These are phyloP conservation scores for Phrynocephalus guinanensis DNA, from an alignment of 2,797 vertebrate species.

Conservation along the genomic window DNA sequence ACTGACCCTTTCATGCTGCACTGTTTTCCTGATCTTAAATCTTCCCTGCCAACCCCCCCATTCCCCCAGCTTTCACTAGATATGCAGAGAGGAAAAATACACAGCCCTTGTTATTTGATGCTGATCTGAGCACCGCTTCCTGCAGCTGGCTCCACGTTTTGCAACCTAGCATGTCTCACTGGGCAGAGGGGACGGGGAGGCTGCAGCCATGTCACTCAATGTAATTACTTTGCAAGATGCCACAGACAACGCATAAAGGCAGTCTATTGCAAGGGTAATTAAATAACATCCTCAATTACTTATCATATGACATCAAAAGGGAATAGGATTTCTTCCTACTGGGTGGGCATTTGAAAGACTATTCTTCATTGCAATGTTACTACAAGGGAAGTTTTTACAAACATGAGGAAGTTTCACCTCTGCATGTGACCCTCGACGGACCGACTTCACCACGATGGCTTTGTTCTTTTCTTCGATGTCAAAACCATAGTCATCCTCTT, in stretches of 20 bases:
- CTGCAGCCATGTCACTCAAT: background rate
- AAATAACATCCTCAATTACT: conserved; percentile 3
- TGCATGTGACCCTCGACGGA: conserved; percentile 91
- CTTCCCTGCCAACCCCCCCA: background rate
- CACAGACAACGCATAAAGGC: conserved; percentile 8
- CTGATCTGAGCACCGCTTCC: background rate
- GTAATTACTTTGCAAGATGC: conserved; percentile 16
- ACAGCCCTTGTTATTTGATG: background rate
- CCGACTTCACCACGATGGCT: conserved; percentile 91
- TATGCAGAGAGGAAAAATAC: background rate
- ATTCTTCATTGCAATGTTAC: background rate
- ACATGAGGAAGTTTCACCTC: conserved; percentile 83
- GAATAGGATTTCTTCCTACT: background rate
- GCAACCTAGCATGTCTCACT: background rate
- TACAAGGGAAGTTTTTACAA: conserved; percentile 7
- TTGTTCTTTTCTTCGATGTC: conserved; percentile 99
- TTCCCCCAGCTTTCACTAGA: background rate
- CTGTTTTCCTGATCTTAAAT: background rate
- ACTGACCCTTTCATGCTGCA: background rate
- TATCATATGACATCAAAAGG: conserved; percentile 29
- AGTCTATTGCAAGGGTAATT: conserved; percentile 21
- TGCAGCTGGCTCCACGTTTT: background rate
- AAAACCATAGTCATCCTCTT: conserved; percentile 96
- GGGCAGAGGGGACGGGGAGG: background rate
- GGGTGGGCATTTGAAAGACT: conserved; percentile 3